Evolutionary conservation across 92 coral and sea anemone species (phyloP).

Genomic region (Epizoanthus illoricatus): DNA sequence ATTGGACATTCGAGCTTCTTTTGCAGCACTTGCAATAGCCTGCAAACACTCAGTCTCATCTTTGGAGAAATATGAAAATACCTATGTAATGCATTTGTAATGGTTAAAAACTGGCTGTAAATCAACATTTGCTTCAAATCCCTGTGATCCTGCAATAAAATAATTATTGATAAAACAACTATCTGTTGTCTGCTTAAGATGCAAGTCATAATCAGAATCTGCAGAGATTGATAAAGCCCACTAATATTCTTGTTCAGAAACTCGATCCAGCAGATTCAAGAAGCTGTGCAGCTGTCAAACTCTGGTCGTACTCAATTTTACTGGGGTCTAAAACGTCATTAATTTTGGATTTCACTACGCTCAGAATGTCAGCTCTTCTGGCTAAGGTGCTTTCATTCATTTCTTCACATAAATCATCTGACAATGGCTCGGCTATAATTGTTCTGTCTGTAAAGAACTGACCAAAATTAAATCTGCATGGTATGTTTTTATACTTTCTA

Average conservation of each 20-base stretch:
- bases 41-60: slow-evolving; percentile 48
- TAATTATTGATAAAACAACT: slow-evolving; percentile 54
- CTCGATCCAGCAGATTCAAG: slow-evolving; percentile 29
- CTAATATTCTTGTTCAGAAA: slow-evolving; percentile 47
- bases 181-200: slow-evolving; percentile 53
- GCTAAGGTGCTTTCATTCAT: slow-evolving; percentile 1
- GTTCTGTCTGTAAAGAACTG: slow-evolving; percentile 18
- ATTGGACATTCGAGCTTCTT: slow-evolving; percentile 46
- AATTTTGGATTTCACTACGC: slow-evolving; percentile 46
- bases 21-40: slow-evolving; percentile 66
- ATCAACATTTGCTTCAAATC: slow-evolving; percentile 61
- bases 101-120: slow-evolving; percentile 47
- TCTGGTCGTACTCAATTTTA: slow-evolving; percentile 41
- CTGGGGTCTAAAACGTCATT: slow-evolving; percentile 41
- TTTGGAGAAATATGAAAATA: neutral
- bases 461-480: slow-evolving; percentile 48
- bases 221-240: slow-evolving; percentile 60
- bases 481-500: slow-evolving; percentile 50
- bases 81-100: slow-evolving; percentile 48
- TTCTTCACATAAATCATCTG: slow-evolving; percentile 39
- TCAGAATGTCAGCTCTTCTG: too few relatives aligned
- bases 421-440: too few relatives aligned
- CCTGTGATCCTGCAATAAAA: slow-evolving; percentile 57
- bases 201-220: slow-evolving; percentile 46
- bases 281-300: slow-evolving; percentile 37